Evolutionary conservation across 2,888 invertebrate genomes (phyloP), one percentile per base, ranked within the genome.

Genomic region (Halocaridina rubra): DNA sequence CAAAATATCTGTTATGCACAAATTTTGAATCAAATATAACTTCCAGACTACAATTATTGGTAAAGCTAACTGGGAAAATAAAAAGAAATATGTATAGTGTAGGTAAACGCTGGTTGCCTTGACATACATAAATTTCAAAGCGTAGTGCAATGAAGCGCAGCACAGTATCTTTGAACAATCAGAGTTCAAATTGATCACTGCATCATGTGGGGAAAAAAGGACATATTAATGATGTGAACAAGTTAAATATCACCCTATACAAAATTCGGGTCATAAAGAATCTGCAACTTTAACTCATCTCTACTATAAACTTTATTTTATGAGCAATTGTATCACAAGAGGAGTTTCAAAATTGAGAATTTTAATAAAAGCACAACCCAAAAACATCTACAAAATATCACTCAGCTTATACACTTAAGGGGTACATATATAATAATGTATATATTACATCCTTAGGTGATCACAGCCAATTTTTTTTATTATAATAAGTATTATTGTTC

Each of bases 261-360:
- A 76, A 75, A 32, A 69, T 61, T n/a, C 53, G 61, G 27, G 33
- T 72, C 72, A 78, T 76, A 84, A 78, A 81, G 53, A 72, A 67
- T 84, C 77, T 78, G 77, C 69, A 32, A 69, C 57, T 46, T 72
- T n/a, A n/a, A n/a, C n/a, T n/a, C n/a, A n/a, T n/a, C n/a, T 81
- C 72, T 72, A 84, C 78, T 72, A 78, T 74, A 81, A 61, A 71
- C 71, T 27, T n/a, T 76, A 77, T 32, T 30, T 61, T n/a, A 59
- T 84, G 82, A 84, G 82, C 82, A 84, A 78, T 72, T 59, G 82
- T 84, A 84, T 84, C 82, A 84, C 82, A 84, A 84, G 59, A 29
- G 76, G 72, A 77, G 72, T 32, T 72, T 46, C 71, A 74, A 77
- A 74, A 74, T 84, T 84, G 82, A 84, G 82, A 84, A 84, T 84